Base-by-base conservation (phyloP, 2,888 invertebrate species). In the Dichetophora obliterata region DNA sequence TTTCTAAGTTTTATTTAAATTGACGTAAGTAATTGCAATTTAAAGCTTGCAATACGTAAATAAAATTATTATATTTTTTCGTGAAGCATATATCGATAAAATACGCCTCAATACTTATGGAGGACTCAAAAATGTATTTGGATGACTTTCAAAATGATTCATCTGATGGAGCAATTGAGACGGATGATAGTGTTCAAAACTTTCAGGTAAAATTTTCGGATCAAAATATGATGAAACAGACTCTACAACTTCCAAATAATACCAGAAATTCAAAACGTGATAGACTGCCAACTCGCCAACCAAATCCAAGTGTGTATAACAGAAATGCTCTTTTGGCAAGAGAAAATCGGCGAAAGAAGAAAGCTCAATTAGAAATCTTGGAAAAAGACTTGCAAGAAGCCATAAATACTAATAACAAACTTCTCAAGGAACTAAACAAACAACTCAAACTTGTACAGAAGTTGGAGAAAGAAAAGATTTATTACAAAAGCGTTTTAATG, bases 241-340 rank as follows among this genome's bases (percentile, higher is more conserved):
- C 19, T 1, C 16, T 50, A 16, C 27, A 68, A 16, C 22, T 54
- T 8, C 34, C 34, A 70, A 70, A 11, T 31, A 70, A 70, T 16
- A 73, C 24, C 50, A 78, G 80, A 75, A 76, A 78, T 48, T 24
- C 81, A 61, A 77, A 77, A 80, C 54, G 80, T 5, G 75, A 81
- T 61, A 83, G 87, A 6, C 43, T 85, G 73, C 89, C 89, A 14
- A 89, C 89, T 2, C 81, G 89, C 75, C 82, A 85, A 1, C 89
- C 89, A 0, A 85, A 89, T 82, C 88, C 88, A 73, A 87, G 88
- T 75, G 84, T 88, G n/a, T 86, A 82, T 59, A 89, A 89, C 80
- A 82, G 91, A 80, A 93, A 93, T 85, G 93, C 93, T 0, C 83
- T 92, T 48, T 90, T 92, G 87, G 93, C 93, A 1, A 88, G 93